Conservation (phyloP, 2,113 vertebrate genomes). For the Todiramphus chloris region DNA sequence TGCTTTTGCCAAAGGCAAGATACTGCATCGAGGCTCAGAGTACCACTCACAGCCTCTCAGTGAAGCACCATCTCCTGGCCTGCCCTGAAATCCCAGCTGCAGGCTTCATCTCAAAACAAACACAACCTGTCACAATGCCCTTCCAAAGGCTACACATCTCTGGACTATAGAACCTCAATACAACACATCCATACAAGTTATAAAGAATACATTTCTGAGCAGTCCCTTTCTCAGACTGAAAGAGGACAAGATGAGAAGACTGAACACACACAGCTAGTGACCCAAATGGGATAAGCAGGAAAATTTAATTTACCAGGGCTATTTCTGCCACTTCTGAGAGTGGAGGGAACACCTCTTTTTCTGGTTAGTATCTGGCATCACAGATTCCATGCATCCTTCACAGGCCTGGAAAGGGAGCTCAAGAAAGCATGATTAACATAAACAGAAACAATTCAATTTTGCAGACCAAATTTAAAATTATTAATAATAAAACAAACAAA, state of each 20-base stretch:
- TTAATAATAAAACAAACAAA: too few species aligned
- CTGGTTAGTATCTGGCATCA: neutral
- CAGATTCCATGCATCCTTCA: neutral
- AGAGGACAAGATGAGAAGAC: neutral
- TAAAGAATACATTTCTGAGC: neutral
- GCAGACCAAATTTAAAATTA: neutral
- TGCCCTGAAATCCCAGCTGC: neutral
- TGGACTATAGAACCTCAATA: rapidly evolving
- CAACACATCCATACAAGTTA: neutral
- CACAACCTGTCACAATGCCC: neutral
- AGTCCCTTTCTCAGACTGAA: neutral
- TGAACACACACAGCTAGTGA: neutral
- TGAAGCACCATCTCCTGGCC: neutral
- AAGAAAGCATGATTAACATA: neutral
- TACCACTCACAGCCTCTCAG: rapidly evolving
- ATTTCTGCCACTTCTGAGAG: neutral
- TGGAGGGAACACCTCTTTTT: neutral
- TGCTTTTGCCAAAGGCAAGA: neutral
- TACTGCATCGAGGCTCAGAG: neutral
- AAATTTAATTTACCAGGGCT: neutral
- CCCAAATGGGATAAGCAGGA: neutral
- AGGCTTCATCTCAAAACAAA: neutral
- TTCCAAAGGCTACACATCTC: neutral
- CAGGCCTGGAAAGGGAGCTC: neutral
- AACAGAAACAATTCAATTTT: neutral